Evolutionary conservation across 2,113 vertebrate species (phyloP), one percentile per base, ranked within the genome.

Genomic region (Planiliza haematocheilus): DNA sequence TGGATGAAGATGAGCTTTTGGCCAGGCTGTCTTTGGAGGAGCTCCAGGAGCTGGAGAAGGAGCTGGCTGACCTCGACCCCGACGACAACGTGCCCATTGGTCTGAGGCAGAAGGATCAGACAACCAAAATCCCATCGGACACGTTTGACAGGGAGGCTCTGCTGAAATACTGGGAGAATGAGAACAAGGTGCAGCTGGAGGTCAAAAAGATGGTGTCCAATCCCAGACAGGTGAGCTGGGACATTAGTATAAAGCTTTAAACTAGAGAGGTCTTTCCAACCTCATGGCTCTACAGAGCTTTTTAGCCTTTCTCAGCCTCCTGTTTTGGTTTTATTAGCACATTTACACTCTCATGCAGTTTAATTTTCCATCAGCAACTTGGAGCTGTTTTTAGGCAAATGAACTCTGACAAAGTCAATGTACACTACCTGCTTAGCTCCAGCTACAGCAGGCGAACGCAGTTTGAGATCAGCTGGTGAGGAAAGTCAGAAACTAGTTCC

Each of bases 111-210:
- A 95, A 95, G 77, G 96, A 96, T 80, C 93, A 96, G 83, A 97
- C 96, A 0, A 92, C 94, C 86, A 97, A 95, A 91, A 94, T 90
- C 1, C 95, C 95, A 0, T 95, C 93, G 0, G 95, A 92, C 36
- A 92, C 81, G 7, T 96, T 96, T 88, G 95, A 95, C 93, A 79
- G 95, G 81, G 95, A 96, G 66, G 94, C 96, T 0, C 82, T 98
- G 86, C 93, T 96, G 91, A 95, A 94, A 61, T 95, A 96, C 45
- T 97, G 95, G 95, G 95, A 97, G 89, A 94, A 95, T n/a, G 95
- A 97, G 81, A 96, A 95, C 71, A 93, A 83, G 77, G 96, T 94
- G 78, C 93, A 95, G 52, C 63, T 95, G 51, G 92, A 95, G 81
- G 92, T 92, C 48, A 93, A 94, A 73, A 91, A 88, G 24, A 5